Evolutionary conservation across 2,888 invertebrate species (phyloP).

Genomic region (Stenotaenia linearis): DNA sequence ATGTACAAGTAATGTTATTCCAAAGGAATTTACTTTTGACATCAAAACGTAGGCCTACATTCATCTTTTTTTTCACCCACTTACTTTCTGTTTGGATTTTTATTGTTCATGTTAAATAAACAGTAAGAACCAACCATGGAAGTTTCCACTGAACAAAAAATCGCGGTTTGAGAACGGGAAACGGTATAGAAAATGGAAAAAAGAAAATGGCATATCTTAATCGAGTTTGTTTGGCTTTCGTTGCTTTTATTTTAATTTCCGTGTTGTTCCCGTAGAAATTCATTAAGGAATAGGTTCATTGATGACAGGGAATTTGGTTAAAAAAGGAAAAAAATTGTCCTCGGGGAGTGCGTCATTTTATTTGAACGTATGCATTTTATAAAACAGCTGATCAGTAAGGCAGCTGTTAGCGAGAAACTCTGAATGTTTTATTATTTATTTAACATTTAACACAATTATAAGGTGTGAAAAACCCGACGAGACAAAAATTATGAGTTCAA

Average conservation of each 20-base stretch:
- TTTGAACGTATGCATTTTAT: constrained; percentile 1
- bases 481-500: too few species aligned
- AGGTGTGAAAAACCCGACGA: too few species aligned
- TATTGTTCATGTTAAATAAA: not conserved
- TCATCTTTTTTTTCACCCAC: not conserved
- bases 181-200: not conserved
- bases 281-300: not conserved
- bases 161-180: not conserved
- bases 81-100: not conserved
- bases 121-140: not conserved
- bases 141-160: not conserved
- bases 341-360: constrained; percentile 2
- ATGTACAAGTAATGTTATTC: not conserved
- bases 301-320: not conserved
- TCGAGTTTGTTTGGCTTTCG: not conserved
- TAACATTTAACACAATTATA: not conserved
- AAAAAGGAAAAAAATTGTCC: not conserved
- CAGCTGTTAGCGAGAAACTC: not conserved
- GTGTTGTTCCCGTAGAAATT: not conserved
- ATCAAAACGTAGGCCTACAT: constrained; percentile 15
- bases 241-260: not conserved
- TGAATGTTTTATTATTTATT: not conserved
- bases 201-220: not conserved
- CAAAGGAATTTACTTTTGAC: constrained; percentile 1
- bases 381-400: constrained; percentile 1